Percentiles rank a stretch among this genome's conserved stretches.
phyloP scores from a whole-genome alignment of 2,113 vertebrate genomes.

The Halcyon senegalensis region DNA sequence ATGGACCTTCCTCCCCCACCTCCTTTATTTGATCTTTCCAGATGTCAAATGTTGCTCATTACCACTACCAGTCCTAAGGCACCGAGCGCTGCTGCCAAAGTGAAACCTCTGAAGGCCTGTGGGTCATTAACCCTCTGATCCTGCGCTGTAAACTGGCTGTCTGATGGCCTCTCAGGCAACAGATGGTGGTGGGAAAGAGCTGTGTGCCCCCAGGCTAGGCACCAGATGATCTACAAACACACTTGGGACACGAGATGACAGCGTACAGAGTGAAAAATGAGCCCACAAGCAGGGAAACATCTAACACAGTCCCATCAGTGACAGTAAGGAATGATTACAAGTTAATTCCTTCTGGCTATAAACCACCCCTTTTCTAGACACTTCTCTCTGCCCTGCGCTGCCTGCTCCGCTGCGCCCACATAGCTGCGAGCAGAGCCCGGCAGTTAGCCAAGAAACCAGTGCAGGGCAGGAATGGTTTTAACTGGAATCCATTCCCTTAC shows the following conservation, averaged over 20 bases:
- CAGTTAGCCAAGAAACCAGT: not conserved
- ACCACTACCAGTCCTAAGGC: not conserved
- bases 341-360: not conserved
- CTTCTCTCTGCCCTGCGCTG: not conserved
- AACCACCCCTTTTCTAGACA: not conserved
- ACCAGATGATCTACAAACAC: conserved; percentile 1
- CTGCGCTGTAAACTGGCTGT: not conserved
- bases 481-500: not conserved
- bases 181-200: conserved; percentile 13
- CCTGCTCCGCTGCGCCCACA: not conserved
- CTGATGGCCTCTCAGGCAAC: conserved; percentile 12
- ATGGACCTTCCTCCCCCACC: not conserved
- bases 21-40: conserved; percentile 10
- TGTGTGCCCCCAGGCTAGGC: not conserved
- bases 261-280: not conserved
- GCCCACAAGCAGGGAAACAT: not conserved
- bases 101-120: not conserved
- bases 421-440: not conserved
- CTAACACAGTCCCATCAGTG: not conserved
- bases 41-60: conserved; percentile 24
- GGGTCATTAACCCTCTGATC: conserved; percentile 20
- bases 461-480: not conserved
- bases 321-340: not conserved
- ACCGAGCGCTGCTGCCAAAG: not conserved
- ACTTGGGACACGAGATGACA: not conserved